Evolutionary conservation across 2,113 vertebrate species (phyloP).

Genomic region (Nannospalax galili): DNA sequence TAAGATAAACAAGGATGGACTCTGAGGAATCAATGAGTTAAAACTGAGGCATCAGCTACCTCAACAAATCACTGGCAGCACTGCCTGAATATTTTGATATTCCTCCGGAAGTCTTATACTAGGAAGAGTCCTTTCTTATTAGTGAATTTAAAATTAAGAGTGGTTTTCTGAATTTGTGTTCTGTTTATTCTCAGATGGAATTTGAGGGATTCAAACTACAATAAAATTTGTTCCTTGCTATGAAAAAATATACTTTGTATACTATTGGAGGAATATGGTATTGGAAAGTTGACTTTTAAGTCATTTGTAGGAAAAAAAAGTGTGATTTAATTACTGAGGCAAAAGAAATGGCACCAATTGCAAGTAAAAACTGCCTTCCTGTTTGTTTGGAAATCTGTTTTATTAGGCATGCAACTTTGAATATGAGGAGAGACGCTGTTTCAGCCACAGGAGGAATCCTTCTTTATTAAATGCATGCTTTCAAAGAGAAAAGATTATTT

Average conservation of each 20-base stretch:
- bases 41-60: not conserved
- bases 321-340: slow-evolving; percentile 65
- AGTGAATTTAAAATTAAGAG: slow-evolving; percentile 64
- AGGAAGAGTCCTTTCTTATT: not conserved
- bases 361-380: slow-evolving; percentile 21
- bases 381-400: slow-evolving; percentile 51
- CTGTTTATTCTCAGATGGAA: slow-evolving; percentile 66
- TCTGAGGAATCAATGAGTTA: not conserved
- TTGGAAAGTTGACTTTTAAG: slow-evolving; percentile 64
- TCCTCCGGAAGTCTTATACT: slow-evolving; percentile 17
- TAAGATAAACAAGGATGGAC: not conserved
- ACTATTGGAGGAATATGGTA: slow-evolving; percentile 48
- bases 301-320: slow-evolving; percentile 43
- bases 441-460: slow-evolving; percentile 45
- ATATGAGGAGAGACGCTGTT: slow-evolving; percentile 18
- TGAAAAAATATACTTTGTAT: slow-evolving; percentile 71
- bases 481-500: slow-evolving; percentile 58
- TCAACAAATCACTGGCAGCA: not conserved
- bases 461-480: slow-evolving; percentile 67
- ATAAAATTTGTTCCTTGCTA: slow-evolving; percentile 71
- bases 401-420: slow-evolving; percentile 40
- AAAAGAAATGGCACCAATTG: slow-evolving; percentile 48
- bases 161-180: slow-evolving; percentile 48
- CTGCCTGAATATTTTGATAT: not conserved
- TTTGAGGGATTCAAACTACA: slow-evolving; percentile 68